phyloP scores from a whole-genome alignment of 2,888 invertebrate species.

The Strigamia maritima region DNA sequence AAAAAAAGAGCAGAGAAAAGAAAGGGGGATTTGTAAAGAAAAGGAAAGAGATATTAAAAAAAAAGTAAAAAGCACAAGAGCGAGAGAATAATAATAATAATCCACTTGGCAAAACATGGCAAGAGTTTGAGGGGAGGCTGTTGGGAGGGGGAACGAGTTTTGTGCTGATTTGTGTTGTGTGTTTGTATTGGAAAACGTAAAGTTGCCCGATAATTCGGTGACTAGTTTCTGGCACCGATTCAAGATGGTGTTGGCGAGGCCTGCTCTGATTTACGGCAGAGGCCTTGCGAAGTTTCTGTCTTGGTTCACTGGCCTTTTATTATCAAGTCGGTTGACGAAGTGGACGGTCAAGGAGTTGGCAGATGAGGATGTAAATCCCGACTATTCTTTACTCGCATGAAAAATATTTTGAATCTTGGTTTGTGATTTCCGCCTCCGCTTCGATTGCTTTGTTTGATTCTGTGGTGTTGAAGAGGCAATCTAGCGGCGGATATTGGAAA shows the following conservation, averaged over 20 bases:
- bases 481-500: neutral
- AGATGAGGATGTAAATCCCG: neutral
- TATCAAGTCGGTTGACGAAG: neutral
- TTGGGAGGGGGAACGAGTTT: neutral
- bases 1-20: neutral
- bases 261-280: neutral
- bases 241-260: conserved; percentile 25
- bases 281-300: neutral
- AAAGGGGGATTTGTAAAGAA: neutral
- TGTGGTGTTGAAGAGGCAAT: neutral
- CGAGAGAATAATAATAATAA: conserved; percentile 19
- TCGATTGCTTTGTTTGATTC: neutral
- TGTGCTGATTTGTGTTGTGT: conserved; percentile 26
- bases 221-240: conserved; percentile 24
- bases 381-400: neutral
- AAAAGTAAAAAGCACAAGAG: neutral
- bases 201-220: conserved; percentile 19
- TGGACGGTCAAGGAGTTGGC: neutral
- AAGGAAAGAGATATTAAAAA: conserved; percentile 8
- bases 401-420: neutral
- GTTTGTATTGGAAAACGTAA: conserved; percentile 31
- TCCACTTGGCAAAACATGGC: conserved; percentile 22
- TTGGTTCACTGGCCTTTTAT: conserved; percentile 25
- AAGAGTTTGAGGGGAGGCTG: conserved; percentile 7
- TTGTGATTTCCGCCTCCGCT: neutral